Base-by-base conservation (phyloP, 2,888 invertebrate genomes). In the Drosophila atroscutellata region DNA sequence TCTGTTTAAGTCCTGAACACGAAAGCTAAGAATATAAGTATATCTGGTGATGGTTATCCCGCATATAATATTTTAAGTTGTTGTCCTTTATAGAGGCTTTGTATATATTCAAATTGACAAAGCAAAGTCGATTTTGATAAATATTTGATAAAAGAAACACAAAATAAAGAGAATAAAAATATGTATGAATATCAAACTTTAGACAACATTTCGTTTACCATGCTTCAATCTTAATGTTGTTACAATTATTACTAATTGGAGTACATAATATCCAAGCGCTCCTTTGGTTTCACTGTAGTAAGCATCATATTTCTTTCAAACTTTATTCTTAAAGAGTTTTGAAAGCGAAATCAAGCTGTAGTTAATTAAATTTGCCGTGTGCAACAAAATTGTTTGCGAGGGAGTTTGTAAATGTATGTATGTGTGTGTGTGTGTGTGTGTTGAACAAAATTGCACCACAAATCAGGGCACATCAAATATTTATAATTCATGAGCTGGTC, bases 401-500 rank as follows among this genome's bases (percentile, higher is more conserved):
- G 9, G 20, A 45, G 1, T 20, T 32, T 6, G 1, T 6, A 11
- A 3, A 7, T 36, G 18, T 26, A 3, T 36, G 26, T 28, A 28
- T 1, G 6, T 54, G 13, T 30, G 13, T 32, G 50, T 36, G 6
- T 36, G 15, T 36, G 7, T 36, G 13, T 8, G n/a, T 32, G 20
- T 6, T 8, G 26, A 8, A 26, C n/a, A 36, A 11, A 54, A 26
- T 36, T 54, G 30, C 42, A 30, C 51, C 56, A 32, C 62, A 51
- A 62, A 58, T 45, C 36, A 56, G 36, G 77, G 36, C 55, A 45
- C 37, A 37, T 42, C 49, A 70, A 52, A 71, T 64, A 69, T 75
- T 72, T 50, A 59, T 64, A 72, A 54, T 54, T 75, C 59, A 72
- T 60, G 47, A 56, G n/a, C 37, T 60, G 50, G 67, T 26, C 47